Evolutionary conservation across 2,888 invertebrate genomes (phyloP).

Genomic region (Phyllotreta striolata): DNA sequence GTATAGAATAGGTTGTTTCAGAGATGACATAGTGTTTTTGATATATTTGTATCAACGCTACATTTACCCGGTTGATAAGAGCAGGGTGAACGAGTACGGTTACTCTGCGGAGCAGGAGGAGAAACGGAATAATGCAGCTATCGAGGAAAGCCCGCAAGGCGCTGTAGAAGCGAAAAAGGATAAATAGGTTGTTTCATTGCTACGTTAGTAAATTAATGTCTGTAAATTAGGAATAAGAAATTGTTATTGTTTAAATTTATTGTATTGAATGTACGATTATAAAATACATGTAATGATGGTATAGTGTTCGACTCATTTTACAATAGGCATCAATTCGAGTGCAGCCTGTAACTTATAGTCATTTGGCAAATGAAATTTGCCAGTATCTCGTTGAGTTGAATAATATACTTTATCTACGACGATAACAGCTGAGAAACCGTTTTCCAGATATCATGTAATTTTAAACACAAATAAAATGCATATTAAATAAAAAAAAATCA

Average conservation of each 20-base stretch:
- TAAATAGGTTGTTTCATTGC: slow-evolving; percentile 21
- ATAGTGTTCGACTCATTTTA: no score
- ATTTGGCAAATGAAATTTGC: no score
- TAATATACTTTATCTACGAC: no score
- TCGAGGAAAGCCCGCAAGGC: slow-evolving; percentile 38
- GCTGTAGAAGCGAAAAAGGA: slow-evolving; percentile 19
- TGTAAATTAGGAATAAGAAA: slow-evolving; percentile 12
- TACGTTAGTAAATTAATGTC: slow-evolving; percentile 16
- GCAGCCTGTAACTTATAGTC: no score
- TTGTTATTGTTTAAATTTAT: slow-evolving; percentile 30
- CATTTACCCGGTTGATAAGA: slow-evolving; percentile 97
- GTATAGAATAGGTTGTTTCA: slow-evolving; percentile 96
- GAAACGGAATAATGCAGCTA: slow-evolving; percentile 36
- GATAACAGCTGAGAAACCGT: no score
- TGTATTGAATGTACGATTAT: slow-evolving; percentile 21
- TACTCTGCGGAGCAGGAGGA: slow-evolving; percentile 78
- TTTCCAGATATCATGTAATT: no score
- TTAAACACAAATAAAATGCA: no score
- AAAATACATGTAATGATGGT: slow-evolving; percentile 22
- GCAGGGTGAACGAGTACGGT: slow-evolving; percentile 97
- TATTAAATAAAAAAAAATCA: no score
- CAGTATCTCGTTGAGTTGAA: no score
- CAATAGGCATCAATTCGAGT: no score
- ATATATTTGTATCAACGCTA: slow-evolving; percentile 98
- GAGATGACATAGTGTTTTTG: slow-evolving; percentile 99